Evolutionary conservation across 2,113 vertebrate genomes (phyloP).

Genomic region (Brevimyrus niger): DNA sequence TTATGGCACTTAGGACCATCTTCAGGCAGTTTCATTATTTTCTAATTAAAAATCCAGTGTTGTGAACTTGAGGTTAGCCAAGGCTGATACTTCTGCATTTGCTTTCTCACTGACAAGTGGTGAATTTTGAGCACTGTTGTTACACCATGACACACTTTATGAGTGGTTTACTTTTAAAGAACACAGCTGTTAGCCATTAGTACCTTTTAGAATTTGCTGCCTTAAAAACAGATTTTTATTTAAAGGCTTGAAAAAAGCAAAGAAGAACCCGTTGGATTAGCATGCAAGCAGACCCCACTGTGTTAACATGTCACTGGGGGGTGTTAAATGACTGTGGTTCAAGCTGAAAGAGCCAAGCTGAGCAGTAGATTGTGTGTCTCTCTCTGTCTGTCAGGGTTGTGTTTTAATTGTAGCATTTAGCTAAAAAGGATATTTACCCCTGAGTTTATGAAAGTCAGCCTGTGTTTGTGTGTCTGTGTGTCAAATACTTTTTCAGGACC

Average conservation of each 20-base stretch:
- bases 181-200: background rate
- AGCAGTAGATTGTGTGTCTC: background rate
- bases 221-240: background rate
- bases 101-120: background rate
- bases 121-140: background rate
- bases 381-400: background rate
- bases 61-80: background rate
- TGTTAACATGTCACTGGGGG: background rate
- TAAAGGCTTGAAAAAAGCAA: constrained; percentile 19
- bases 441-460: background rate
- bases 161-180: background rate
- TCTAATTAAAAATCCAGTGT: background rate
- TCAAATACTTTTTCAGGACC: background rate
- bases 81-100: background rate
- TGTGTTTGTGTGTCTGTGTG: background rate
- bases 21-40: background rate
- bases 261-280: constrained; percentile 20
- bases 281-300: constrained; percentile 15
- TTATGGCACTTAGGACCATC: background rate
- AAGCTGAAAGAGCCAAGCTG: background rate
- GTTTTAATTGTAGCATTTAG: background rate
- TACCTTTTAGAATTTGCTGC: background rate
- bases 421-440: background rate
- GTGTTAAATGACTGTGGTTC: background rate
- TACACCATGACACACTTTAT: background rate